Percentiles rank a stretch among this genome's conserved stretches.
Evolutionary conservation across 1,140 invertebrate genomes (phyloP).

Genomic region (Ridgeia piscesae): DNA sequence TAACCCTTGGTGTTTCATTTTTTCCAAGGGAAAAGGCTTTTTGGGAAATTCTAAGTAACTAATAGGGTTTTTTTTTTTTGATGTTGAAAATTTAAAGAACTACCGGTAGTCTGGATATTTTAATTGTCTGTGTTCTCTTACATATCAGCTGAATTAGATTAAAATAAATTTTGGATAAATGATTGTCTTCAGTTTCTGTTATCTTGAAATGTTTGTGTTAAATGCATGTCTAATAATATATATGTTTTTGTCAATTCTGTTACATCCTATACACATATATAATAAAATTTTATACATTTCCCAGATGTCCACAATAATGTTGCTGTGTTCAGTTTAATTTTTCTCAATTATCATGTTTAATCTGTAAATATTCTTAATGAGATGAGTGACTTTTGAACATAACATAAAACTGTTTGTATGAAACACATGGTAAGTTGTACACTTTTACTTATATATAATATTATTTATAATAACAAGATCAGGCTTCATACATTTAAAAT

Average conservation of each 20-base stretch:
- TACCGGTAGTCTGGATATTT: no score
- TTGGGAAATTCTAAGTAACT: neutral
- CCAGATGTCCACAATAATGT: neutral
- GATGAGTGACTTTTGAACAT: neutral
- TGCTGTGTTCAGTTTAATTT: neutral
- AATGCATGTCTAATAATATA: neutral
- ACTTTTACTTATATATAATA: neutral
- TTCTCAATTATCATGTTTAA: neutral
- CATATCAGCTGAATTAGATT: no score
- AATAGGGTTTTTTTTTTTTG: no score
- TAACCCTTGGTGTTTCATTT: no score
- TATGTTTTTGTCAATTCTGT: neutral
- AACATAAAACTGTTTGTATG: no score
- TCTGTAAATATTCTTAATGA: neutral
- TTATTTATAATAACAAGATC: neutral
- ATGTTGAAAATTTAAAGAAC: no score
- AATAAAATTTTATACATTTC: neutral
- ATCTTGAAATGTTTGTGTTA: neutral
- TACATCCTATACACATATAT: neutral
- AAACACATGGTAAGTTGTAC: no score
- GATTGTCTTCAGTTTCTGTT: no score
- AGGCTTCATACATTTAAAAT: neutral
- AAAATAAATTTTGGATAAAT: neutral
- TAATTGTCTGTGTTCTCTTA: no score
- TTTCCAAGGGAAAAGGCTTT: no score